Base-by-base conservation (phyloP, 2,888 invertebrate genomes). In the Meteorus cinctellus region DNA sequence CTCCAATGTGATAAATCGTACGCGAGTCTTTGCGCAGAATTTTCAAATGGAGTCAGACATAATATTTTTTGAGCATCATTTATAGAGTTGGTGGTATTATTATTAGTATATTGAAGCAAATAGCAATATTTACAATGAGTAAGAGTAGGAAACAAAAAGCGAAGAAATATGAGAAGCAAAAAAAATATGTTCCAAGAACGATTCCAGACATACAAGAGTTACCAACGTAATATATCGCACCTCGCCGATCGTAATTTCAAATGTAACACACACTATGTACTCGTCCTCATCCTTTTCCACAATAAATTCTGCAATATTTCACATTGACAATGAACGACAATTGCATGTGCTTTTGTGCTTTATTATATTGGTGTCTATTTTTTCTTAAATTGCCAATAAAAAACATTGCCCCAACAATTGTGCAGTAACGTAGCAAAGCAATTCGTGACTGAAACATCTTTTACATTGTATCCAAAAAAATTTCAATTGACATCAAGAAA, bases 201-300 rank as follows among this genome's bases (percentile, higher is more conserved):
- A 71, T 75, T 75, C 29, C 75, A 55, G 65, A 66, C 65, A 67
- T 59, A 70, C 70, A 71, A 75, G 75, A 65, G 55, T 66, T 75
- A 41, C 27, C 45, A 72, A 72, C 72, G 48, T 72, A 72, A 72
- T 63, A 63, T 72, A 72, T 72, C 41, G 72, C 72, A 62, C 63
- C 72, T 45, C 72, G 72, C 41, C 72, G 72, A 72, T 72, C 72
- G 62, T 72, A 72, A 69, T 55, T 59, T 69, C 19, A 66, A 66
- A 66, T 36, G 36, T 55, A 70, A 70, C 72, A 45, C 34, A 65
- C 65, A 36, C 41, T 65, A 63, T 62, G 24, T 62, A 72, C 62
- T 72, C 62, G 48, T 55, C n/a, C 55, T 55, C 24, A 55, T 55
- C 55, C 55, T 55, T 55, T 24, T 55, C 19, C 8, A 55, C 19